Evolutionary conservation across 2,797 vertebrate species (phyloP), one percentile per base, ranked within the genome.

Genomic region (Hippoglossus hippoglossus): DNA sequence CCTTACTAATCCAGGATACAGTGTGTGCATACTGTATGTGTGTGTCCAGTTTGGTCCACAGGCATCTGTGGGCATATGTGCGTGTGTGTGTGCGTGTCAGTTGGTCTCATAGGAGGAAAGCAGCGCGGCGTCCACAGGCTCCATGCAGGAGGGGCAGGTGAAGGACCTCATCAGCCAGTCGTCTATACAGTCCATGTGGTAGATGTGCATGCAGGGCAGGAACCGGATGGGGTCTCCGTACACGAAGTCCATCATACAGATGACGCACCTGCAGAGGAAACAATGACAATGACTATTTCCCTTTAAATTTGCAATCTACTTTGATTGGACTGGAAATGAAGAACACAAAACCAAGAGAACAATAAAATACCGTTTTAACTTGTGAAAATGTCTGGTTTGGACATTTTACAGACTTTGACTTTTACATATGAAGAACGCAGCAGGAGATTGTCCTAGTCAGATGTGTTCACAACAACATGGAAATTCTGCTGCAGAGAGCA

Each of bases 231-330:
- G 97, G 91, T 98, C 97, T 79, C 97, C 96, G 6, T 96, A 97
- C 85, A 97, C 96, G 96, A 97, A 97, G 96, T 98, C 97, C 96
- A 97, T 97, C 97, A 98, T 97, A 90, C 97, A 97, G 94, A 98
- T 98, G 87, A 98, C 96, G 64, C 97, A 98, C 91, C 96, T 98
- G 87, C 56, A 63, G 58, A 1, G 5, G 66, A 74, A 19, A 25
- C 55, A 50, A 15, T 24, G 22, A 63, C 15, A 53, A 3, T 50
- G 36, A 28, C 5, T 18, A 44, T 18, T 44, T 52, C 16, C 19
- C 16, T 49, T 61, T 24, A n/a, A 50, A 44, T 47, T 12, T 6
- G 46, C 16, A 9, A 1, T 41, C 11, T 15, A 15, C 39, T 41
- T 0, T 41, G 39, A 41, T 13, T 3, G 39, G 12, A 41, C 4